Base-by-base conservation (phyloP, 2,113 vertebrate species). In the Nothoprocta pentlandii region DNA sequence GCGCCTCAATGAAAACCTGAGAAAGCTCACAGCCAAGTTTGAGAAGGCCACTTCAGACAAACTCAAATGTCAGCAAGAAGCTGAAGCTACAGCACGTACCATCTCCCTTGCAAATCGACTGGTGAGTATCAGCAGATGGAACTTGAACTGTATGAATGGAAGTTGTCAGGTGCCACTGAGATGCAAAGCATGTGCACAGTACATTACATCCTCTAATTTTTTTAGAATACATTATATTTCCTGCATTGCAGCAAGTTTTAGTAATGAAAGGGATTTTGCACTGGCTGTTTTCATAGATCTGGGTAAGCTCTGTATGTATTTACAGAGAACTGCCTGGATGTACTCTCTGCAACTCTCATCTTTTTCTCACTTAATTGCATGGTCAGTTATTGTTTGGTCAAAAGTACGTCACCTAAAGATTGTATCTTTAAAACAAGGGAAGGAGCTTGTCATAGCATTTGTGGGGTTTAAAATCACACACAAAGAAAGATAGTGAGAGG, bases 11-110 rank as follows among this genome's bases (percentile, higher is more conserved):
- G 98, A 99, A 96, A 99, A 99, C 97, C 97, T 99, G 96, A 97
- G 96, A 34, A 99, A 98, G 95, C 98, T 99, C 58, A 99, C 98
- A 1, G 97, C 98, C 73, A 98, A 98, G 94, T 99, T 99, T 98
- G 98, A 99, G 97, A 98, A 97, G 97, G 99, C 99, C 66, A 99
- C 99, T 0, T 94, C 98, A 32, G 99, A 99, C 87, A 99, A 99
- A 82, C 97, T 99, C 75, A 98, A 97, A 97, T 99, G 99, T 96
- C 99, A 99, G 95, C 98, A 99, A 96, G 98, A 99, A 90, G 99
- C 99, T 6, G 98, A 99, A 71, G 97, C 97, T 25, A 99, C 99
- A 0, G 97, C 98, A 0, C 95, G 93, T 85, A 99, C 98, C 97
- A 99, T 99, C 83, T 87, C 97, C 58, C 98, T 99, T 16, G 99